These are phyloP conservation scores for Centropyge bicolor DNA, from an alignment of 2,797 vertebrate genomes.

Conservation along the genomic window DNA sequence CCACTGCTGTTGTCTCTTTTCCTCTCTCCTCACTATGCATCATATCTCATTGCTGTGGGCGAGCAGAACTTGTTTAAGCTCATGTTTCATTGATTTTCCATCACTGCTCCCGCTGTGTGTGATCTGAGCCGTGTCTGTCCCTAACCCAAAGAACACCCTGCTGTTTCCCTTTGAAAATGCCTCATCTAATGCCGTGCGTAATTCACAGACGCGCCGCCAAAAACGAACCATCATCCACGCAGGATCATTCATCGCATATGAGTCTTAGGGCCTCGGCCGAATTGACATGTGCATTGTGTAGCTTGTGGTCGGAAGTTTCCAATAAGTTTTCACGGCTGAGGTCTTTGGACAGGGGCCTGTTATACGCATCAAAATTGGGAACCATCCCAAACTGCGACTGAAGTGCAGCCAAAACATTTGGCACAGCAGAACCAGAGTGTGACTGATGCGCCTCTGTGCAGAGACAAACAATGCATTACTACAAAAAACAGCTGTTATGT, in stretches of 20 bases:
- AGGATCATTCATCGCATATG: constrained; percentile 41
- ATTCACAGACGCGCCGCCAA: constrained; percentile 34
- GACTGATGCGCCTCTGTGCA: constrained; percentile 30
- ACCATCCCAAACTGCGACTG: constrained; percentile 54
- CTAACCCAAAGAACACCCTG: background rate
- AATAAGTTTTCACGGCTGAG: constrained; percentile 50
- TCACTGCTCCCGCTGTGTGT: constrained; percentile 18
- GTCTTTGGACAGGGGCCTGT: constrained; percentile 62
- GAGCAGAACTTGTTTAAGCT: constrained; percentile 46
- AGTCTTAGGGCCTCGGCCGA: constrained; percentile 46
- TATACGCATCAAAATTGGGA: constrained; percentile 47
- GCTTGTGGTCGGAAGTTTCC: constrained; percentile 33
- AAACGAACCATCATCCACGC: constrained; percentile 34
- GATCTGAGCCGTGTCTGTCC: background rate
- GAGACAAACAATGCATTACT: constrained; percentile 28
- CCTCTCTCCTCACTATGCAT: background rate
- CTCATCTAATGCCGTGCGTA: constrained; percentile 48
- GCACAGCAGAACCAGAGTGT: constrained; percentile 37
- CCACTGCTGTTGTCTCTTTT: background rate
- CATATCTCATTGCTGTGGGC: background rate
- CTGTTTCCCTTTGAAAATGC: constrained; percentile 8
- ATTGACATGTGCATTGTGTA: constrained; percentile 26
- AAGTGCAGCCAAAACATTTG: constrained; percentile 58
- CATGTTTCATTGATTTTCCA: constrained; percentile 39
- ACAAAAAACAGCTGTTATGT: constrained; percentile 44